Evolutionary conservation across 2,113 vertebrate species (phyloP).

Genomic region (Calidris pygmaea): DNA sequence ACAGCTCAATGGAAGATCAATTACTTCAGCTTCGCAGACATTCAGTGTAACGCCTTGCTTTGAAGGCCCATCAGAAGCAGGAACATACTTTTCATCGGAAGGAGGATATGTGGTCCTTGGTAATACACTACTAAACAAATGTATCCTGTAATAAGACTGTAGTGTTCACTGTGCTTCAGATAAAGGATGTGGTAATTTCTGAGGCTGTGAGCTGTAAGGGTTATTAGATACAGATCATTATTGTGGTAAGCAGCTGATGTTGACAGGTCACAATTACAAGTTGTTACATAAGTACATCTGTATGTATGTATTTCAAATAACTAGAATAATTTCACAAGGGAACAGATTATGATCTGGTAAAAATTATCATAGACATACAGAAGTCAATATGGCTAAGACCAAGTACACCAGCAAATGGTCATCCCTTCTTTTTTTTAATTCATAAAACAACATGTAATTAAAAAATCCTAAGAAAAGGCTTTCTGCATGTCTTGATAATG

Average conservation of each 20-base stretch:
- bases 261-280: background rate
- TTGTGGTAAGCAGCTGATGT: background rate
- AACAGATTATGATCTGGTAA: background rate
- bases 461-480: background rate
- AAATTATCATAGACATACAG: background rate
- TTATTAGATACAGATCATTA: background rate
- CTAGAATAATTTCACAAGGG: background rate
- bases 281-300: background rate
- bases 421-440: background rate
- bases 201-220: background rate
- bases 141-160: background rate
- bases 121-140: constrained; percentile 66
- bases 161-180: background rate
- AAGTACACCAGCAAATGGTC: background rate
- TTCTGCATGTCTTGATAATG: background rate
- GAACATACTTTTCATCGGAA: constrained; percentile 91
- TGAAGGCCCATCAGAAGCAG: constrained; percentile 86
- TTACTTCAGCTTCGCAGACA: constrained; percentile 78
- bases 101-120: constrained; percentile 92
- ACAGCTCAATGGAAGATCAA: constrained; percentile 82
- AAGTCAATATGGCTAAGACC: background rate
- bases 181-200: background rate
- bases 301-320: background rate
- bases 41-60: constrained; percentile 94
- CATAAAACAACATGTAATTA: background rate